Evolutionary conservation across 2,797 vertebrate species (phyloP).

Genomic region (Brachyalestes nurse): DNA sequence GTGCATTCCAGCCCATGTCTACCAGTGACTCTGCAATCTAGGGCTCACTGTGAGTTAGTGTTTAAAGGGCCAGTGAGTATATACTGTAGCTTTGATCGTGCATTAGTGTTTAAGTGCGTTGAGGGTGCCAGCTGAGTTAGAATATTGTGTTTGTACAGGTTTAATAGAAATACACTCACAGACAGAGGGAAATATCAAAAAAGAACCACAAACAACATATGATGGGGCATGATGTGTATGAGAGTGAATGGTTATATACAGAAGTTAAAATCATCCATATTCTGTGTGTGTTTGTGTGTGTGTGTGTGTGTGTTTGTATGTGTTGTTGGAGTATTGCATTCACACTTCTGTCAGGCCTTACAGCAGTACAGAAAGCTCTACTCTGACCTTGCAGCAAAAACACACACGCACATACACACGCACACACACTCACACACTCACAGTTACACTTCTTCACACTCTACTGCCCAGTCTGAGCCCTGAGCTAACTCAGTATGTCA

Average conservation of each 20-base stretch:
- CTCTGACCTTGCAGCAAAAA: slow-evolving; percentile 72
- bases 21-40: neutral
- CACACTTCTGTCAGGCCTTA: slow-evolving; percentile 27
- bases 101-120: too few relatives aligned
- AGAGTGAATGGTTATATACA: too few relatives aligned
- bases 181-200: too few relatives aligned
- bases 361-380: slow-evolving; percentile 22
- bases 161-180: too few relatives aligned
- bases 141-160: too few relatives aligned
- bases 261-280: too few relatives aligned
- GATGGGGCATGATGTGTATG: too few relatives aligned
- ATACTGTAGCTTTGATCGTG: neutral
- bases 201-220: too few relatives aligned
- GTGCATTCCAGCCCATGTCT: too few relatives aligned
- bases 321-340: neutral
- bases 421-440: slow-evolving; percentile 17
- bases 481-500: slow-evolving; percentile 46
- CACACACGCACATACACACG: slow-evolving; percentile 23
- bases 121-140: too few relatives aligned
- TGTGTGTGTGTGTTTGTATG: neutral
- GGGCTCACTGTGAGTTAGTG: neutral
- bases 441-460: slow-evolving; percentile 38
- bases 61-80: neutral
- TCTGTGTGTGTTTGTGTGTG: too few relatives aligned
- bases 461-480: slow-evolving; percentile 48